Conservation (phyloP, 1,140 invertebrate genomes). For the Leguminivora glycinivorella region DNA sequence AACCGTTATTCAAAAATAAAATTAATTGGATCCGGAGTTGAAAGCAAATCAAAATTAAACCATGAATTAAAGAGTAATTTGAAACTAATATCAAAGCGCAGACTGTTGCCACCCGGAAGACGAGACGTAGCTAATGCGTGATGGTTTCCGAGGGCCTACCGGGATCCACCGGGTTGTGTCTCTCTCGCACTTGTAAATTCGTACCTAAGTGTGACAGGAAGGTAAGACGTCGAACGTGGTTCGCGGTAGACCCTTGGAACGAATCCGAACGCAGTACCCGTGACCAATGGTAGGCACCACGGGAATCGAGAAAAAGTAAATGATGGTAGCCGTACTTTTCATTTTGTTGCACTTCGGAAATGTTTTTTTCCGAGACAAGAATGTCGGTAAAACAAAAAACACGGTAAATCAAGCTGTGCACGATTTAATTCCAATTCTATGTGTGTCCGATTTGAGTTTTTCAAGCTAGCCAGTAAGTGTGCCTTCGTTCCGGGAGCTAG, state of each 20-base stretch:
- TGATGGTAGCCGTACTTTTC: background rate
- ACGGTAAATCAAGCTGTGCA: background rate
- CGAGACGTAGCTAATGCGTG: background rate
- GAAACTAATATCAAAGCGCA: conserved; percentile 18
- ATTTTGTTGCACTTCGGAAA: background rate
- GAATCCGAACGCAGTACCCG: background rate
- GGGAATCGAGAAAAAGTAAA: conserved; percentile 20
- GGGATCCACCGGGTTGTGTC: too few relatives aligned
- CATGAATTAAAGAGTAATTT: conserved; percentile 24
- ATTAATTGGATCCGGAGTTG: background rate
- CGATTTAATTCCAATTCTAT: background rate
- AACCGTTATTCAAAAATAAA: background rate
- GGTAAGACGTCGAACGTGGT: too few relatives aligned
- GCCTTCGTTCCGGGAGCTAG: too few relatives aligned
- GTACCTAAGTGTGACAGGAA: too few relatives aligned
- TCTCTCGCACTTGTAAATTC: too few relatives aligned
- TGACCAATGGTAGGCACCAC: conserved; percentile 13
- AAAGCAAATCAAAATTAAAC: background rate
- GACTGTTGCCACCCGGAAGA: conserved; percentile 1
- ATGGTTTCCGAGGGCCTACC: too few relatives aligned
- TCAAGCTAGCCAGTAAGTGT: too few relatives aligned
- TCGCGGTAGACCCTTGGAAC: too few relatives aligned
- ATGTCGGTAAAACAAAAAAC: background rate
- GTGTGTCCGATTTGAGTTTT: background rate
- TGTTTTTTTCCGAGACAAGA: background rate